These are phyloP conservation scores for Dendrolimus houi DNA, from an alignment of 2,888 invertebrate genomes.

Conservation along the genomic window DNA sequence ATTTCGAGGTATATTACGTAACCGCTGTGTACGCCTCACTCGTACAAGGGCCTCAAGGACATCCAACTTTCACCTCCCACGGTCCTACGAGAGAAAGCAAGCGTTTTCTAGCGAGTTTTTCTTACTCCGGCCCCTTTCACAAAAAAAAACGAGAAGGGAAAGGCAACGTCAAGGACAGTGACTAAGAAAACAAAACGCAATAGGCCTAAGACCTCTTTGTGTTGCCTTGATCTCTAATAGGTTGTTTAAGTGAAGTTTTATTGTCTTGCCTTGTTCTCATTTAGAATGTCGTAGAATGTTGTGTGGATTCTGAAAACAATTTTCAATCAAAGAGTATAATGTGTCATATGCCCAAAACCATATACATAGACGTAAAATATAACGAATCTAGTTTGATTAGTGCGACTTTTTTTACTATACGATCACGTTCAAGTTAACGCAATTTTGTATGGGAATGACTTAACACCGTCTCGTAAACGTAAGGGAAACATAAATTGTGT, in stretches of 20 bases:
- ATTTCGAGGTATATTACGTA: conserved; percentile 2
- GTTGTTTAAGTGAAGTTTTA: background rate
- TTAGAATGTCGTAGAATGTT: background rate
- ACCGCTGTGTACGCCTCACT: conserved; percentile 31
- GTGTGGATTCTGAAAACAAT: no score
- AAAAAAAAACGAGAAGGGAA: conserved; percentile 16
- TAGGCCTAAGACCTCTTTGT: background rate
- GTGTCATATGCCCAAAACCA: no score
- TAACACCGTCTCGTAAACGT: no score
- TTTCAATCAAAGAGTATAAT: no score
- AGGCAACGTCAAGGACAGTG: conserved; percentile 12
- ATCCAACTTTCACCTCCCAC: conserved; percentile 63
- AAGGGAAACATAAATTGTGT: no score
- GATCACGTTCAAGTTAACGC: no score
- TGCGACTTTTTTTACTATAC: no score
- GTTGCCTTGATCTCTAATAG: background rate
- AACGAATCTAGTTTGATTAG: no score
- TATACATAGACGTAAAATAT: no score
- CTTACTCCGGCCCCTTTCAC: conserved; percentile 36
- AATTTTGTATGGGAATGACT: no score
- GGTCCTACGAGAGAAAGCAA: conserved; percentile 52
- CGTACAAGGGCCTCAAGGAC: conserved; percentile 52
- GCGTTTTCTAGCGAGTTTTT: conserved; percentile 32
- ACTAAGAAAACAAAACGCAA: conserved; percentile 4
- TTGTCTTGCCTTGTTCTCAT: background rate